Percentiles rank a stretch among this genome's conserved stretches.
Evolutionary conservation across 92 coral and sea anemone species (phyloP).

Genomic region (Palythoa grandiflora): DNA sequence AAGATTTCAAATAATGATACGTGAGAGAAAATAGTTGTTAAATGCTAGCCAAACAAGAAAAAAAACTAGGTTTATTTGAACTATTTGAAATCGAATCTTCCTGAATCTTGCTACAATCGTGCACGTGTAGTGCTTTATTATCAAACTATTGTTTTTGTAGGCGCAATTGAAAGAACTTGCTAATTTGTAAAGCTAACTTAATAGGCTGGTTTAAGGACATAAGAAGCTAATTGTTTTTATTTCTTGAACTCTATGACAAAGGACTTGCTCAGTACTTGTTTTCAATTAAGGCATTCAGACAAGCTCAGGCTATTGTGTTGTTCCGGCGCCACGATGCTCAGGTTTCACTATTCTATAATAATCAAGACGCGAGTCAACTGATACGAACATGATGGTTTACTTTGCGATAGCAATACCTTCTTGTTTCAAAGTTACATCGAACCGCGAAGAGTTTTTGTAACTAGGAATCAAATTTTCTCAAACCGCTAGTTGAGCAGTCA

Average conservation of each 20-base stretch:
- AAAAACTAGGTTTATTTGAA: background rate
- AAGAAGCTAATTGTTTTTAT: slow-evolving; percentile 37
- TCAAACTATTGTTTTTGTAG: background rate
- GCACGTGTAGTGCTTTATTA: slow-evolving; percentile 23
- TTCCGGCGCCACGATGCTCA: background rate
- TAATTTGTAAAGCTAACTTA: slow-evolving; percentile 21
- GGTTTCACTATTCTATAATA: slow-evolving; percentile 21
- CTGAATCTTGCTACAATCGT: background rate
- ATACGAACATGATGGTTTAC: slow-evolving; percentile 9
- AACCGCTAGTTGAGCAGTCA: slow-evolving; percentile 42
- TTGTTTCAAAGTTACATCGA: background rate
- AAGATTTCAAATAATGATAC: slow-evolving; percentile 10
- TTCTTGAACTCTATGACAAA: slow-evolving; percentile 14
- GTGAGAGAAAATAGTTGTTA: background rate
- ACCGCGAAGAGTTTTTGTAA: background rate
- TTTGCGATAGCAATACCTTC: background rate
- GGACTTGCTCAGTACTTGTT: background rate
- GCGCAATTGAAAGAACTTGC: slow-evolving; percentile 28
- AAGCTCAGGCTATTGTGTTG: slow-evolving; percentile 25
- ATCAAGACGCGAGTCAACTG: slow-evolving; percentile 29
- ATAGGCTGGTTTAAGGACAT: slow-evolving; percentile 26
- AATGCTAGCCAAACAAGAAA: slow-evolving; percentile 21
- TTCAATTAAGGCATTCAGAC: slow-evolving; percentile 7
- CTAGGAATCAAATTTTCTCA: background rate
- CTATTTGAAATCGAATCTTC: background rate